Percentiles rank a stretch among this genome's conserved stretches.
Evolutionary conservation across 2,888 invertebrate genomes (phyloP).

Genomic region (Trisateles emortualis): DNA sequence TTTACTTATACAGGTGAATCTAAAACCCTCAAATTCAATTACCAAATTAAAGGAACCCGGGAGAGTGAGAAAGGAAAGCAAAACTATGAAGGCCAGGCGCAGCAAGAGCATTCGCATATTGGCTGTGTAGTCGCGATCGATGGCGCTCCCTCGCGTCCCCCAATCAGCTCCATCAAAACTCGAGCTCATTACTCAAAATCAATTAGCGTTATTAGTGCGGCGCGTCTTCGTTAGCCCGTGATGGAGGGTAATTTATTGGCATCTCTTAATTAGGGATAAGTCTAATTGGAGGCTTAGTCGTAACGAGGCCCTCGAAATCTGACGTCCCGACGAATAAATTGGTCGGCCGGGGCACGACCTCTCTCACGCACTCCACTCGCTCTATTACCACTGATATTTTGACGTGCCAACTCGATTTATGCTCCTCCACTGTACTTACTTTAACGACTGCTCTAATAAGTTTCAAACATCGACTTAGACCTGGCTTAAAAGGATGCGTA

Average conservation of each 20-base stretch:
- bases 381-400: slow-evolving; percentile 76
- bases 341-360: slow-evolving; percentile 71
- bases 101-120: slow-evolving; percentile 43
- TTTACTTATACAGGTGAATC: slow-evolving; percentile 24
- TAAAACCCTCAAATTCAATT: slow-evolving; percentile 39
- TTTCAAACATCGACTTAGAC: slow-evolving; percentile 58
- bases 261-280: slow-evolving; percentile 88
- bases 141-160: slow-evolving; percentile 65
- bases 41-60: slow-evolving; percentile 38
- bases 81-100: slow-evolving; percentile 36
- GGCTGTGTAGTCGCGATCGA: slow-evolving; percentile 63
- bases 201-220: slow-evolving; percentile 87
- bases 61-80: slow-evolving; percentile 36
- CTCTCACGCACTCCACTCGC: slow-evolving; percentile 71
- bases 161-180: slow-evolving; percentile 85
- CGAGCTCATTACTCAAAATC: slow-evolving; percentile 87
- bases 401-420: slow-evolving; percentile 73
- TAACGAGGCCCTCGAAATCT: slow-evolving; percentile 87
- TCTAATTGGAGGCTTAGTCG: slow-evolving; percentile 88
- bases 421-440: slow-evolving; percentile 53
- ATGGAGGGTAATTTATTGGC: slow-evolving; percentile 88
- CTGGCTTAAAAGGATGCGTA: slow-evolving; percentile 54
- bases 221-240: slow-evolving; percentile 87
- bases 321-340: slow-evolving; percentile 86
- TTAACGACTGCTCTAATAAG: slow-evolving; percentile 69